Base-by-base conservation (phyloP, 2,888 invertebrate species). In the Dioctria linearis region DNA sequence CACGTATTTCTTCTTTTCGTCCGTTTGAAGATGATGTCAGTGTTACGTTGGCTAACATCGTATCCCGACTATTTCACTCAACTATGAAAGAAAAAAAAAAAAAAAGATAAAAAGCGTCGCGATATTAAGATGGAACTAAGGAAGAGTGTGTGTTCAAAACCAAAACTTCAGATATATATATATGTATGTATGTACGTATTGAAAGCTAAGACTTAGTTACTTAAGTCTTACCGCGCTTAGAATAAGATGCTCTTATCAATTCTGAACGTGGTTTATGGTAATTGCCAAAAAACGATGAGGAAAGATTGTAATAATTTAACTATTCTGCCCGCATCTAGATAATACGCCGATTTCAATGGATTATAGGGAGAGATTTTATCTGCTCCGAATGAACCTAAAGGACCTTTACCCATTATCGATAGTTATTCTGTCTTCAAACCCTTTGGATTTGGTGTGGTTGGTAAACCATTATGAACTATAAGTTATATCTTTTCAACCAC, bases 1-100 rank as follows among this genome's bases (percentile, higher is more conserved):
- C 76, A 76, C 76, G 76, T 76, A 66, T 43, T 61, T 61, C 63
- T 76, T 76, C 76, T 46, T 76, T 76, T 76, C 76, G 76, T 76
- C 76, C 63, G 76, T 76, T 76, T 76, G 63, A 76, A 63, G 76
- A 63, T 39, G 63, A 76, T 76, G 63, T 46, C 46, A 46, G 63
- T 57, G 25, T 46, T 63, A 63, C 57, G 49, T 11, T 6, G 49
- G 76, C 61, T 63, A 76, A 25, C 25, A 25, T 25, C 25, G 25
- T 63, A 76, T 37, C 76, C 43, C 40, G 63, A 63, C 61, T 63
- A 63, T 76, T 76, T 76, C 63, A 63, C 39, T 63, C 63, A 49
- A 76, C 76, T 76, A 49, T 49, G 39, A 63, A 76, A 25, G 25
- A 25, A 25, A 25, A 25, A 25, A 25, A 25, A 76, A 63, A n/a